Conservation (phyloP, 2,888 invertebrate species). For the Smittia aterrima region DNA sequence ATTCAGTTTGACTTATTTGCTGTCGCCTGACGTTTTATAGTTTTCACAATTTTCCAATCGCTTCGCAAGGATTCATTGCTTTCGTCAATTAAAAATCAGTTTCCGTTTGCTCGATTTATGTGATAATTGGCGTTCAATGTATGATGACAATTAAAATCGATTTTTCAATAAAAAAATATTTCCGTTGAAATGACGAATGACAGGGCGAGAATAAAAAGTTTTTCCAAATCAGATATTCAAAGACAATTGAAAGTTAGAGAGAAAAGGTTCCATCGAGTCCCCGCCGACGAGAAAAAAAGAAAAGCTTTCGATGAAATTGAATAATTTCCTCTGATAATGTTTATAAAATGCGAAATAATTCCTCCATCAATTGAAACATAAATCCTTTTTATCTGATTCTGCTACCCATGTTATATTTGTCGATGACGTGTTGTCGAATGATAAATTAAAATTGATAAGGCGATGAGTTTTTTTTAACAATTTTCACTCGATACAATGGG, state of each 20-base stretch:
- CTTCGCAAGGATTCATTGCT: neutral
- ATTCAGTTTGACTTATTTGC: neutral
- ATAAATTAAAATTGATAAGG: slow-evolving; percentile 26
- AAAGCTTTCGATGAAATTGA: no score
- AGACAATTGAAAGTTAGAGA: neutral
- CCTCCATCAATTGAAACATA: slow-evolving; percentile 7
- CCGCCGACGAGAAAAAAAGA: no score
- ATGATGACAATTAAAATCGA: slow-evolving; percentile 23
- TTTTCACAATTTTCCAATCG: neutral
- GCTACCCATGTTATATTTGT: neutral
- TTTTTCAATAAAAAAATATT: neutral
- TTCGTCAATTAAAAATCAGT: neutral
- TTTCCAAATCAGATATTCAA: no score
- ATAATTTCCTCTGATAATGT: no score
- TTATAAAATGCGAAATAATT: neutral
- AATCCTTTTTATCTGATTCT: neutral
- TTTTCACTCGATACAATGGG: neutral
- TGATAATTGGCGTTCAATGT: neutral
- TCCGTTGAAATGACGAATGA: neutral
- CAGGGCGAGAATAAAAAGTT: neutral
- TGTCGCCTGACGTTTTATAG: neutral
- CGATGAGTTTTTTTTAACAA: neutral
- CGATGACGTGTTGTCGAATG: slow-evolving; percentile 13
- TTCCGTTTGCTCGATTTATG: neutral
- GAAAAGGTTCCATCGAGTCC: no score